A percentile compares a stretch with the other conserved stretches of the same genome.
Evolutionary conservation across 1,140 invertebrate genomes (phyloP).

Genomic region (Macrosteles quadrilineatus): DNA sequence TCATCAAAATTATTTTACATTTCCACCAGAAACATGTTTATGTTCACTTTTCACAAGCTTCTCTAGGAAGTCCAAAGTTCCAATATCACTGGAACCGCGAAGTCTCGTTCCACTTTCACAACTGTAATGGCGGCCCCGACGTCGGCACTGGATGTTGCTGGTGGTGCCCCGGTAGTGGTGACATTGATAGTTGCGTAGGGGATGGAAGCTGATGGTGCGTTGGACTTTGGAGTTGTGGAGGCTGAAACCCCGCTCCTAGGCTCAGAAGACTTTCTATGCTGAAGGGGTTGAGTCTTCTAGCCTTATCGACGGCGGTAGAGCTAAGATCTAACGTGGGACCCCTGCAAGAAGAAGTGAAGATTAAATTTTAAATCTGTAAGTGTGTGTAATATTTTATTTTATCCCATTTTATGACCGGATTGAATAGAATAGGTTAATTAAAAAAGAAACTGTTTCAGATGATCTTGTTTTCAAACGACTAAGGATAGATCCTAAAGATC

Average conservation of each 20-base stretch:
- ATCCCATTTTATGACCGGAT: constrained; percentile 42
- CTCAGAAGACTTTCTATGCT: constrained; percentile 77
- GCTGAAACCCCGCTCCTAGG: background rate
- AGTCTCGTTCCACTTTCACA: too few relatives aligned
- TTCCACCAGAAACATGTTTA: too few relatives aligned
- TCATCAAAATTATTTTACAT: too few relatives aligned
- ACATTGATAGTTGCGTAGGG: background rate
- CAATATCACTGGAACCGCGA: too few relatives aligned
- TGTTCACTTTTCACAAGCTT: too few relatives aligned
- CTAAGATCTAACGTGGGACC: constrained; percentile 49
- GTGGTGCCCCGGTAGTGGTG: background rate
- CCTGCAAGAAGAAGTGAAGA: constrained; percentile 53
- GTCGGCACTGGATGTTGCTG: too few relatives aligned
- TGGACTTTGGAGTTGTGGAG: background rate
- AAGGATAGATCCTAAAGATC: too few relatives aligned
- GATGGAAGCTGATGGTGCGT: background rate
- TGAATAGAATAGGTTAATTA: too few relatives aligned
- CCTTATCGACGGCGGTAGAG: constrained; percentile 52
- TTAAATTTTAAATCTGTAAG: constrained; percentile 49
- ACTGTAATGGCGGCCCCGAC: too few relatives aligned
- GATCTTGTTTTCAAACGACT: too few relatives aligned
- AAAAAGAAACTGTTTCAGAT: too few relatives aligned
- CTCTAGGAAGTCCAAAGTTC: too few relatives aligned
- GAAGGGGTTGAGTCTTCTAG: constrained; percentile 71
- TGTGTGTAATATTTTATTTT: constrained; percentile 52